Conservation (phyloP, 2,113 vertebrate genomes). For the Nestor notabilis region DNA sequence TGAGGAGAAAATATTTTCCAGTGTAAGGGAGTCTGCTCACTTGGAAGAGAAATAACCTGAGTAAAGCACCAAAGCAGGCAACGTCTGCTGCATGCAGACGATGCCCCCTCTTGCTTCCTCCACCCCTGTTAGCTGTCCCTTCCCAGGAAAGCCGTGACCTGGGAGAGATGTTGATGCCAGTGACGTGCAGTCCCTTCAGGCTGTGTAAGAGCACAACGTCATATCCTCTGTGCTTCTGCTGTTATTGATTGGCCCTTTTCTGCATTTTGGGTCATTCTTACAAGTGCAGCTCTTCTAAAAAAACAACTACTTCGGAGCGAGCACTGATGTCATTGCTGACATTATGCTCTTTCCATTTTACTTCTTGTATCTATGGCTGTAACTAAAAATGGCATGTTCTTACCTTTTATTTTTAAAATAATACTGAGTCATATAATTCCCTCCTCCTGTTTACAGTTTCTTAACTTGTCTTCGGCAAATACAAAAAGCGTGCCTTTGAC, state of each 20-base stretch:
- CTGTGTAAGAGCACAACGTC: neutral
- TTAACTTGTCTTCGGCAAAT: neutral
- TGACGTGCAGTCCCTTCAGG: neutral
- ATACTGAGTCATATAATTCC: slow-evolving; percentile 20
- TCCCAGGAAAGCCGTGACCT: neutral
- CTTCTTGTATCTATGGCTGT: fast-evolving
- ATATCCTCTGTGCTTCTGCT: neutral
- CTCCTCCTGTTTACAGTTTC: neutral
- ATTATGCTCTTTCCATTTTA: slow-evolving; percentile 36
- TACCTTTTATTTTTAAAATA: slow-evolving; percentile 19
- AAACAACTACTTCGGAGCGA: neutral
- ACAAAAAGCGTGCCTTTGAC: neutral
- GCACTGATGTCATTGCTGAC: slow-evolving; percentile 20
- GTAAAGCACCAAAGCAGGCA: neutral
- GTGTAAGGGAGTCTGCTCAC: neutral
- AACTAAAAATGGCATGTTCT: slow-evolving; percentile 5
- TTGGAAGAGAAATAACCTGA: neutral
- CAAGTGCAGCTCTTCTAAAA: neutral
- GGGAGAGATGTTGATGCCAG: neutral
- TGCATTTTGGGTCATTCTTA: neutral
- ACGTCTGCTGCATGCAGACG: neutral
- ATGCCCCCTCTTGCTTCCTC: neutral
- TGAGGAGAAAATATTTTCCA: neutral
- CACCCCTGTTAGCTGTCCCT: neutral
- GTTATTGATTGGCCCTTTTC: neutral